These are phyloP conservation scores for Trilocha varians DNA, from an alignment of 2,888 invertebrate species.

Conservation along the genomic window DNA sequence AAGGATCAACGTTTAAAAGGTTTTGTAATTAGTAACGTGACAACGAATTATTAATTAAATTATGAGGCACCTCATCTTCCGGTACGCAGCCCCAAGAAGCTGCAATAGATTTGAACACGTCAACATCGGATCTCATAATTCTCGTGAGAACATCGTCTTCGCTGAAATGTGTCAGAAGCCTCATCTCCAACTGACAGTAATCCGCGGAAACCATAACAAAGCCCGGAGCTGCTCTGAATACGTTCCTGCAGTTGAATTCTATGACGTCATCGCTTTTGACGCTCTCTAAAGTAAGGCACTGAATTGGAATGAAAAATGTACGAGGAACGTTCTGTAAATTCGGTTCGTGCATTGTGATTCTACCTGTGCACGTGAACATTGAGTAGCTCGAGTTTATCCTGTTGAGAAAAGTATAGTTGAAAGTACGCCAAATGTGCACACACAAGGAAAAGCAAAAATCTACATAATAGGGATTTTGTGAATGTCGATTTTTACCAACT, in stretches of 20 bases:
- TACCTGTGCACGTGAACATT: slow-evolving; percentile 82
- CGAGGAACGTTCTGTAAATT: slow-evolving; percentile 94
- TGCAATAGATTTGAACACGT: slow-evolving; percentile 90
- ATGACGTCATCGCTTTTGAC: slow-evolving; percentile 32
- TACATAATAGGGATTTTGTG: too few relatives aligned
- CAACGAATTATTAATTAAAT: too few relatives aligned
- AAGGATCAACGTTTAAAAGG: too few relatives aligned
- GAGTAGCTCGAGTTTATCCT: slow-evolving; percentile 80
- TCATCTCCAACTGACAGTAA: slow-evolving; percentile 96
- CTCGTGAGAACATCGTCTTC: slow-evolving; percentile 79
- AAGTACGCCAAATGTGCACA: neutral
- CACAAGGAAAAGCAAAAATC: too few relatives aligned
- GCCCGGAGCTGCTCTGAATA: slow-evolving; percentile 76
- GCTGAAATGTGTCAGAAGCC: slow-evolving; percentile 93
- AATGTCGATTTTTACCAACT: too few relatives aligned
- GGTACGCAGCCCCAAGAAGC: slow-evolving; percentile 84
- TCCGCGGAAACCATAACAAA: slow-evolving; percentile 89
- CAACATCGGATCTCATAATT: slow-evolving; percentile 78
- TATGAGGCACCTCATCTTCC: slow-evolving; percentile 76
- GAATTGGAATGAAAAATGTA: slow-evolving; percentile 78
- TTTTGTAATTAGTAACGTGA: too few relatives aligned
- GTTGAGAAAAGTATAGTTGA: slow-evolving; percentile 18
- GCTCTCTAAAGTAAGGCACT: slow-evolving; percentile 30
- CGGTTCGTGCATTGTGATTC: slow-evolving; percentile 93
- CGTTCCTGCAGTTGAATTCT: slow-evolving; percentile 78